Conservation (phyloP, 2,888 invertebrate species). For the Saturnia pavonia region DNA sequence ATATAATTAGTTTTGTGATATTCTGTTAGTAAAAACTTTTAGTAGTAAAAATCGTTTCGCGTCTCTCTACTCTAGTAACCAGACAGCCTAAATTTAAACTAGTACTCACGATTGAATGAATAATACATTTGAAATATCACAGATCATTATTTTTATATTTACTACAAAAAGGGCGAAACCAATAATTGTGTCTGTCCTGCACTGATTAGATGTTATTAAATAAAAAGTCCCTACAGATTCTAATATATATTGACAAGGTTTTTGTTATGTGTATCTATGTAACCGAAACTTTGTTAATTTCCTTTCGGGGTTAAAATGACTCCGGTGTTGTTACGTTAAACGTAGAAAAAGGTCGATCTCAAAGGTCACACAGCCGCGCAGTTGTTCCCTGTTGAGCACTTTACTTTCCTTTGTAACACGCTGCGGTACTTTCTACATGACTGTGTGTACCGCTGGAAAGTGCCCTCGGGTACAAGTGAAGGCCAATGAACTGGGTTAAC, state of each 20-base stretch:
- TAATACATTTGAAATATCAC: neutral
- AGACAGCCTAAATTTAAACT: neutral
- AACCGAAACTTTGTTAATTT: slow-evolving; percentile 9
- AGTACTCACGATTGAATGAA: neutral
- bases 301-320: neutral
- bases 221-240: neutral
- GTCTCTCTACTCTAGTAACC: neutral
- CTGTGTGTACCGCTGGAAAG: slow-evolving; percentile 7
- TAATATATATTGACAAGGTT: neutral
- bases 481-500: neutral
- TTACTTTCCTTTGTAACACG: slow-evolving; percentile 7
- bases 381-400: slow-evolving; percentile 1
- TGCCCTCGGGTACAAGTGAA: slow-evolving; percentile 3
- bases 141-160: neutral
- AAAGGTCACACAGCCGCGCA: neutral
- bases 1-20: neutral
- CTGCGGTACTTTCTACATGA: slow-evolving; percentile 7
- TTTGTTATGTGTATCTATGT: neutral
- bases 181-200: neutral
- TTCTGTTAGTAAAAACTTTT: neutral
- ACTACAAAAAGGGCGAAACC: neutral
- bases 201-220: neutral
- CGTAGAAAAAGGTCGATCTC: slow-evolving; percentile 1
- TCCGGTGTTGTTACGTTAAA: neutral
- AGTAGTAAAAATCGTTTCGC: neutral